Evolutionary conservation across 2,113 vertebrate genomes (phyloP), one percentile per base, ranked within the genome.

Genomic region (Oophaga pumilio): DNA sequence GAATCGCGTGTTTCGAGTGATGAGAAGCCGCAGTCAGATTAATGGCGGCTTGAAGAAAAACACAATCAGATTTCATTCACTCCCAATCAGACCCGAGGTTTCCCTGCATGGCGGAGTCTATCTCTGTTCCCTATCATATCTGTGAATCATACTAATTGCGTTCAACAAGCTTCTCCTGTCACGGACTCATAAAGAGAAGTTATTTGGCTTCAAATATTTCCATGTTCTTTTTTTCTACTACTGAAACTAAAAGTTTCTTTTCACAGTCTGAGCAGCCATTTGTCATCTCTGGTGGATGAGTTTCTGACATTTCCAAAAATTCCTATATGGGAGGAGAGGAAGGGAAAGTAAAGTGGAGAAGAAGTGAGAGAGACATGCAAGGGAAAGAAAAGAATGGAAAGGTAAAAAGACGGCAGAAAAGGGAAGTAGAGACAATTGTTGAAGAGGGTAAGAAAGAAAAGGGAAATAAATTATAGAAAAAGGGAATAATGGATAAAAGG

Each of bases 31-130:
- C 79, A 57, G 53, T 56, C 53, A 82, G 57, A 82, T 82, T 82
- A 43, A 82, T 64, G 79, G 79, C 59, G 59, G 26, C 28, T 33
- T 59, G 13, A 20, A 82, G 57, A 62, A 60, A 82, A 82, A 82
- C 56, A 80, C 79, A 82, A 82, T 82, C 57, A 82, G 28, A 62
- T 82, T 82, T 43, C 56, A 82, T 82, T 82, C 57, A 20, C 28
- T 82, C 52, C 20, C 50, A 80, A 59, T 62, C 79, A 82, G 79
- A 64, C 56, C 59, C 22, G 59, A 28, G 79, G 57, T 62, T 49
- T 43, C 79, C 57, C 9, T 10, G 26, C 1, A 24, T 17, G 13
- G 28, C 26, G 22, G 79, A 49, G 33, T 5, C 4, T 1, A 28
- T 59, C 57, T 1, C n/a, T 43, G 14, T 62, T 24, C 26, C 1